Evolutionary conservation across 92 coral and sea anemone species (phyloP), one percentile per base, ranked within the genome.

Genomic region (Epizoanthus fatuus): DNA sequence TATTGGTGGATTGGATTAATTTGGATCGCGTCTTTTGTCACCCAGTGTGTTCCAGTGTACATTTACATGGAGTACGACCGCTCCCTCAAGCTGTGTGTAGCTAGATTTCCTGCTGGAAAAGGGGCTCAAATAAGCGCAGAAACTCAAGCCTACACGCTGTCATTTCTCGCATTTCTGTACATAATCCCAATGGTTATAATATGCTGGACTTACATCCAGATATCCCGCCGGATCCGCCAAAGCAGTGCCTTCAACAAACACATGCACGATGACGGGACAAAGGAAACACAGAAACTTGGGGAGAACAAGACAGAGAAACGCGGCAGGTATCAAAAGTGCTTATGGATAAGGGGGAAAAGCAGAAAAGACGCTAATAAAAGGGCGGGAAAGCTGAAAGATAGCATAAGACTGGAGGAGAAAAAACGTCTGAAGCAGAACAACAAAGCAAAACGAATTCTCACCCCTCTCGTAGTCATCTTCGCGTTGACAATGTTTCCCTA

Each of bases 391-490:
- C 7, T 38, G 65, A 42, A 77, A 59, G 82, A 60, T 39, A 60
- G 82, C 29, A n/a, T 77, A 56, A 44, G 82, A 62, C 19, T 77
- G 19, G 82, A 77, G 49, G 82, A 77, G 53, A 77, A 42, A 11
- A 60, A 60, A 60, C 82, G 82, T 5, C 68, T 77, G 5, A 77
- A 77, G 32, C 82, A 77, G 57, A 77, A 77, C 68, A 59, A 17
- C 5, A 77, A 62, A 77, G 82, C 82, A 7, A 25, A 69, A 32
- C 69, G 82, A 17, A 77, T 77, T 62, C 82, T 77, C 7, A 77
- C 82, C 1, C 82, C 82, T 6, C 57, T 77, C 5, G 82, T 77
- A 12, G 57, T 62, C 2, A 60, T 44, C 54, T 77, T 77, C 29
- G 82, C 70, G 0, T 2, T 44, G 13, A 77, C 54, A 7, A 77